phyloP scores from a whole-genome alignment of 2,797 vertebrate species.

The Benthosema pterotum region DNA sequence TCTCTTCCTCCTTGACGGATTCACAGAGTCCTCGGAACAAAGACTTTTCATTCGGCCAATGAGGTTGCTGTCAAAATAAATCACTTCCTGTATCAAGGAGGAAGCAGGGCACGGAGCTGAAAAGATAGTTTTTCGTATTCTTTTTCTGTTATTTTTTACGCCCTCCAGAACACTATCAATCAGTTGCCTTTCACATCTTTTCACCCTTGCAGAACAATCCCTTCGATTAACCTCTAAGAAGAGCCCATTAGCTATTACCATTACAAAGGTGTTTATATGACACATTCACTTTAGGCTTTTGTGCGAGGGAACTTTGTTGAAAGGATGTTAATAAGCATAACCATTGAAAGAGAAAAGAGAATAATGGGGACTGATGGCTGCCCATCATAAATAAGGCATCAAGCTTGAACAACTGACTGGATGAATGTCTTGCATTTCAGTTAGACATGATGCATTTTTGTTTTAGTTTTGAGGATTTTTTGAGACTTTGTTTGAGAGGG shows the following conservation, averaged over 20 bases:
- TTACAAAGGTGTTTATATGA: conserved; percentile 64
- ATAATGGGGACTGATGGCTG: conserved; percentile 35
- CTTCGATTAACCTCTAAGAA: conserved; percentile 69
- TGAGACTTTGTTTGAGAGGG: too few relatives aligned
- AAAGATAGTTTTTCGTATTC: conserved; percentile 30
- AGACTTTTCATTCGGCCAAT: conserved; percentile 61
- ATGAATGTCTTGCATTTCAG: conserved; percentile 22
- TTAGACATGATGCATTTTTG: conserved; percentile 17
- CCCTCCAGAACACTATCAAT: conserved; percentile 52
- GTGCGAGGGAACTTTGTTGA: conserved; percentile 28
- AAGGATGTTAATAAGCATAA: conserved; percentile 38
- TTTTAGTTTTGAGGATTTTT: too few relatives aligned
- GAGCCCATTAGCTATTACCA: conserved; percentile 72
- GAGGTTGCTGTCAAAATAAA: conserved; percentile 77
- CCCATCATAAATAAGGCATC: conserved; percentile 24
- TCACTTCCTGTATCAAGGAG: conserved; percentile 61
- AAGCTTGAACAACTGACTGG: conserved; percentile 20
- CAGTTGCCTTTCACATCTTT: conserved; percentile 50
- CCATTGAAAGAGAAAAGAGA: conserved; percentile 16
- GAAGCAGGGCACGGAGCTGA: conserved; percentile 49
- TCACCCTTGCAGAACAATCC: conserved; percentile 60
- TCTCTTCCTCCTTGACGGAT: conserved; percentile 2
- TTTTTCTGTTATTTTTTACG: conserved; percentile 1
- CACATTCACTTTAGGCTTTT: conserved; percentile 43
- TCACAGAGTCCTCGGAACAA: conserved; percentile 50